phyloP scores from a whole-genome alignment of 2,113 vertebrate genomes.

The Motacilla tschutschensis region DNA sequence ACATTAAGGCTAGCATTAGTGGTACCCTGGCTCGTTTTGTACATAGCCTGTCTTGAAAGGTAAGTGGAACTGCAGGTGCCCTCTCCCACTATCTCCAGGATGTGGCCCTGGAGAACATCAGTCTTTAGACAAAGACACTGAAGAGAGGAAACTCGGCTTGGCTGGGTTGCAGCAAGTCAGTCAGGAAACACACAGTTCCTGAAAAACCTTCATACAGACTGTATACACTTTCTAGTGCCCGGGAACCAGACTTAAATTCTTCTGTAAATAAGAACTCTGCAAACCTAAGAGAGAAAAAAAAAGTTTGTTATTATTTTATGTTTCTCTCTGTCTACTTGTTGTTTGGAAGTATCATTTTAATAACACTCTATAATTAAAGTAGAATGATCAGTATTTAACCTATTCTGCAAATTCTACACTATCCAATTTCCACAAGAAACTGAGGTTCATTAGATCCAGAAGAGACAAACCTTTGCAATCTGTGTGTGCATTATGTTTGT shows the following conservation, averaged over 20 bases:
- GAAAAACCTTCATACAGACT: slow-evolving; percentile 89
- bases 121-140: slow-evolving; percentile 85
- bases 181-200: slow-evolving; percentile 87
- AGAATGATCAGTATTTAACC: not conserved
- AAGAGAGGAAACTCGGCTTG: slow-evolving; percentile 89
- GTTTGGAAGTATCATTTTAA: not conserved
- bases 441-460: not conserved
- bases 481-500: not conserved
- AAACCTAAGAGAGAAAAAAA: slow-evolving; percentile 75
- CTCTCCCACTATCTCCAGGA: not conserved
- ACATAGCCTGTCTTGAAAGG: slow-evolving; percentile 51
- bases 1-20: slow-evolving; percentile 68
- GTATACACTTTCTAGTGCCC: slow-evolving; percentile 79
- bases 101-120: not conserved
- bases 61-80: slow-evolving; percentile 37
- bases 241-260: slow-evolving; percentile 85
- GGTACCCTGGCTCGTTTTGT: slow-evolving; percentile 49
- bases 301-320: not conserved
- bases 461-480: not conserved
- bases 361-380: not conserved
- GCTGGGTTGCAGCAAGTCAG: slow-evolving; percentile 86
- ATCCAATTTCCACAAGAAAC: not conserved
- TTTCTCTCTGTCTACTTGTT: not conserved
- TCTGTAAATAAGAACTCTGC: slow-evolving; percentile 89
- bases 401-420: not conserved